Conservation (phyloP, 2,113 vertebrate species). For the Todiramphus chloris region DNA sequence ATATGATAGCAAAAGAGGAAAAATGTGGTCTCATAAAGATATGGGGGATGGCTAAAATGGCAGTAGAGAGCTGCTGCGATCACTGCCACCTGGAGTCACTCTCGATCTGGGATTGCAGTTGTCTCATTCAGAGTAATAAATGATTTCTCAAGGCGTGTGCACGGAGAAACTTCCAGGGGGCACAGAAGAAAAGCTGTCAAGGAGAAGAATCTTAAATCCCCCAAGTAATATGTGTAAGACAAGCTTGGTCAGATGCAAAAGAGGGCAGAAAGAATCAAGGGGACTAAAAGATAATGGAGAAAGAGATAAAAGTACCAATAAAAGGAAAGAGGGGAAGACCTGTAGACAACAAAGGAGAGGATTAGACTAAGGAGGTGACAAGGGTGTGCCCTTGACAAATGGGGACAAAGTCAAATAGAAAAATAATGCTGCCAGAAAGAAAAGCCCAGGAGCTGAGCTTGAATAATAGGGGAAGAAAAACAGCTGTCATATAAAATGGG, state of each 20-base stretch:
- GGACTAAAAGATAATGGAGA: not conserved
- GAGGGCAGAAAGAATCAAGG: not conserved
- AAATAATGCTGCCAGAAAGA: not conserved
- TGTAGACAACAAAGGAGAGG: not conserved
- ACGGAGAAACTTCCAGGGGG: not conserved
- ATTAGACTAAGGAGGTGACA: constrained; percentile 9
- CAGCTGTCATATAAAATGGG: not conserved
- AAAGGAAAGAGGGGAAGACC: not conserved
- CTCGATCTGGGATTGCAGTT: not conserved
- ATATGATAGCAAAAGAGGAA: not conserved
- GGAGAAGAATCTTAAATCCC: not conserved
- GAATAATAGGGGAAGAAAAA: not conserved
- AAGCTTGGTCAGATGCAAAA: not conserved
- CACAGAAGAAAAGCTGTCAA: not conserved
- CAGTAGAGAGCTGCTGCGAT: not conserved
- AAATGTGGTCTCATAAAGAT: not conserved
- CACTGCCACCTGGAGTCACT: not conserved
- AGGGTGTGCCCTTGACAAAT: not conserved
- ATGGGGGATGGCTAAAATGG: not conserved
- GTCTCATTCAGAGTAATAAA: not conserved
- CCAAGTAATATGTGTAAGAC: not conserved
- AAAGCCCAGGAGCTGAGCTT: not conserved
- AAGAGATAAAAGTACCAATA: not conserved
- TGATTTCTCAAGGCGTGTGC: not conserved
- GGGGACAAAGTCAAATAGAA: not conserved